A percentile compares a stretch with the other conserved stretches of the same genome.
These are phyloP conservation scores for Sciurus carolinensis DNA, from an alignment of 2,797 vertebrate species.

Conservation along the genomic window DNA sequence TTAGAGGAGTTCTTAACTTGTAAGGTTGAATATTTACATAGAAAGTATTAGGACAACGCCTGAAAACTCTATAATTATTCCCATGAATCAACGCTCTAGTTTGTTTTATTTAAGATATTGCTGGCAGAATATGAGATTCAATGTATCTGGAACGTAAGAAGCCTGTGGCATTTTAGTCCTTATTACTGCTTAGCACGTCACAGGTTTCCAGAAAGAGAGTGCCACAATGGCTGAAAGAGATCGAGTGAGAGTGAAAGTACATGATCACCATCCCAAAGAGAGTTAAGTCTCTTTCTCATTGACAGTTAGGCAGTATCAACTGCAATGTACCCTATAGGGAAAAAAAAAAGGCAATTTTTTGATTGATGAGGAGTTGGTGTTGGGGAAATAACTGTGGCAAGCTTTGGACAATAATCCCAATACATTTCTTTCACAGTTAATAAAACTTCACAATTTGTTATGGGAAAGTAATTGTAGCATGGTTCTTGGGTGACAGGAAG, in stretches of 20 bases:
- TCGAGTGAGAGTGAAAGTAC: not conserved
- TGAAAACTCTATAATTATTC: not conserved
- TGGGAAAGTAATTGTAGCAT: not conserved
- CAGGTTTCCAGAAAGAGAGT: constrained; percentile 22
- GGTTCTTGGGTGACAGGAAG: not conserved
- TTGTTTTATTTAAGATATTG: constrained; percentile 33
- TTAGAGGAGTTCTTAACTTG: not conserved
- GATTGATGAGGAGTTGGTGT: constrained; percentile 66
- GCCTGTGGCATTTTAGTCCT: not conserved
- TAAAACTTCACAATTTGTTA: not conserved
- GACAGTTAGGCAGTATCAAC: constrained; percentile 72
- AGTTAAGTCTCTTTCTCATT: constrained; percentile 26
- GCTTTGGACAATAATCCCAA: constrained; percentile 35
- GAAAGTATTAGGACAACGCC: not conserved
- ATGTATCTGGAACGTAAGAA: not conserved
- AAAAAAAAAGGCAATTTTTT: constrained; percentile 51
- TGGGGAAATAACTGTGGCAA: constrained; percentile 59
- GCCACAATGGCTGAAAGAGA: not conserved
- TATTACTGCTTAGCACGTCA: not conserved
- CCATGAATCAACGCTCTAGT: not conserved
- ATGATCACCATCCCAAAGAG: not conserved
- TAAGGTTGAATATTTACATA: not conserved
- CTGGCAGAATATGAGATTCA: not conserved
- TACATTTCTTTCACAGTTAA: constrained; percentile 64
- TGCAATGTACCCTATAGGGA: constrained; percentile 7